Percentiles rank a stretch among this genome's conserved stretches.
Conservation (phyloP, 2,113 vertebrate genomes). For the Pampusana beccarii region DNA sequence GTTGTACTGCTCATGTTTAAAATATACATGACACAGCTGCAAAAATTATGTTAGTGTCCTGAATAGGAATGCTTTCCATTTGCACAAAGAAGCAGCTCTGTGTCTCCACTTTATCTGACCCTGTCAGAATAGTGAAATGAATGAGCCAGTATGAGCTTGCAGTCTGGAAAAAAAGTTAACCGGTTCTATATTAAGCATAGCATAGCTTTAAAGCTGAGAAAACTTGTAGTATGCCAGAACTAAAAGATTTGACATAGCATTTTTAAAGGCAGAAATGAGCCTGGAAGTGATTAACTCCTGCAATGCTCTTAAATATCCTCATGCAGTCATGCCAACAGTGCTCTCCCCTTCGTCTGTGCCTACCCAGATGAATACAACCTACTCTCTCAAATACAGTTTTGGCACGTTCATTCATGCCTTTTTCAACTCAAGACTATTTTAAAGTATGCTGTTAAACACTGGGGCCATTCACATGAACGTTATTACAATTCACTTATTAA, state of each 20-base stretch:
- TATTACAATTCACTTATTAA: conserved; percentile 45
- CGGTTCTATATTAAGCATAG: neutral
- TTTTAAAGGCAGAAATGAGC: neutral
- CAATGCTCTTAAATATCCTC: neutral
- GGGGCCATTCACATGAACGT: conserved; percentile 17
- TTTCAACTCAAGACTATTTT: conserved; percentile 45
- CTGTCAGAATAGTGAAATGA: neutral
- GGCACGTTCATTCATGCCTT: conserved; percentile 44
- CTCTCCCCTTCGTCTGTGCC: neutral
- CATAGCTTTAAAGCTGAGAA: neutral
- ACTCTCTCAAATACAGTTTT: conserved; percentile 38
- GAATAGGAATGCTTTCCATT: neutral
- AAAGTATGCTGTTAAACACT: conserved; percentile 29
- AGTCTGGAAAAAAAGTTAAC: neutral
- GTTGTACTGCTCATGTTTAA: neutral
- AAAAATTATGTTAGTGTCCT: neutral
- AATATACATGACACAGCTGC: neutral
- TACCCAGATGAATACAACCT: conserved; percentile 39
- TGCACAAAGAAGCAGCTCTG: neutral
- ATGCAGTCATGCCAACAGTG: neutral
- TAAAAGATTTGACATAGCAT: neutral
- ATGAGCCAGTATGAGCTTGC: neutral
- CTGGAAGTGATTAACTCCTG: conserved; percentile 53
- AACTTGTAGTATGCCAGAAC: neutral
- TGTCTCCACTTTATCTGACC: neutral